These are phyloP conservation scores for Aegithalos caudatus DNA, from an alignment of 2,113 vertebrate genomes.

Conservation along the genomic window DNA sequence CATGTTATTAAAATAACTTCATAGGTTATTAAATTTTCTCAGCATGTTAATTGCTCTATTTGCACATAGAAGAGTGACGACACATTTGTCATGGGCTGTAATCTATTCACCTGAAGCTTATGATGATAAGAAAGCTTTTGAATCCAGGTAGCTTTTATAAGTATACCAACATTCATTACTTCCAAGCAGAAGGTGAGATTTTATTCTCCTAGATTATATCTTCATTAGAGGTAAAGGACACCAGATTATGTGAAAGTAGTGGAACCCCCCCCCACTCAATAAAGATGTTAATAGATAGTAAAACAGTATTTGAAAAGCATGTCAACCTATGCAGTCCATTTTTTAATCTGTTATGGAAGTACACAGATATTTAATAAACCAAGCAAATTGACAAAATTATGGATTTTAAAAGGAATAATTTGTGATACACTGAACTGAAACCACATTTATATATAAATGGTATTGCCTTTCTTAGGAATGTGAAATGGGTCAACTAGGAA, in stretches of 20 bases:
- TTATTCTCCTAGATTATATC: neutral
- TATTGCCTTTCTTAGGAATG: neutral
- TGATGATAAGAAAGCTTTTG: neutral
- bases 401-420: neutral
- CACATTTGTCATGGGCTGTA: neutral
- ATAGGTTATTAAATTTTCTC: neutral
- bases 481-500: neutral
- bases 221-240: neutral
- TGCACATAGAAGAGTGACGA: neutral
- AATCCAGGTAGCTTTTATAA: neutral
- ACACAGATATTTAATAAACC: neutral
- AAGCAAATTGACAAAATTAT: neutral
- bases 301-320: neutral
- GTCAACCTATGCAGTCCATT: neutral
- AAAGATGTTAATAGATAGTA: neutral
- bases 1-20: neutral
- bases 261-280: accelerated
- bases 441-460: neutral
- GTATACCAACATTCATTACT: neutral
- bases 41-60: neutral
- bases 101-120: neutral
- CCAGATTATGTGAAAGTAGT: neutral
- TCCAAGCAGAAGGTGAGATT: neutral
- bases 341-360: neutral
- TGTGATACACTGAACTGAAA: neutral